Evolutionary conservation across 2,797 vertebrate genomes (phyloP).

Genomic region (Hippocampus kuda): DNA sequence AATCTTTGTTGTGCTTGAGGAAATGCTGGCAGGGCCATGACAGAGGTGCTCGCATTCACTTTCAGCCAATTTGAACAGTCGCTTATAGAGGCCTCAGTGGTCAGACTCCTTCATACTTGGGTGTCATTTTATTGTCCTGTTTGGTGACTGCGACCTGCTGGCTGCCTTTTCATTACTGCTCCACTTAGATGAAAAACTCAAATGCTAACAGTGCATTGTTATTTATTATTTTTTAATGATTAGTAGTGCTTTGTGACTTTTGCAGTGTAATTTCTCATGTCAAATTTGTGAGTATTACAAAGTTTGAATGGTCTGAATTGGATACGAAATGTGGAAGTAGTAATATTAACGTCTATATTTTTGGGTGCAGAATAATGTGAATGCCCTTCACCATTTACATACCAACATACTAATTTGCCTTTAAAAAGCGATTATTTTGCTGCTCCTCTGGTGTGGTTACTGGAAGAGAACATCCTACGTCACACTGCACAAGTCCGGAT

Average conservation of each 20-base stretch:
- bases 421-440: no score
- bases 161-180: neutral
- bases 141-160: neutral
- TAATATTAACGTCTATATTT: no score
- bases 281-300: no score
- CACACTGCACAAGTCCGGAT: neutral
- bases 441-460: neutral
- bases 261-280: no score
- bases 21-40: constrained; percentile 13
- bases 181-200: neutral
- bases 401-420: no score
- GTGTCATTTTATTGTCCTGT: neutral
- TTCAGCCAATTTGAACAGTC: neutral
- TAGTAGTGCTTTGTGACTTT: neutral
- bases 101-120: neutral
- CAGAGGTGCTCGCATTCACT: neutral
- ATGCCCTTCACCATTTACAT: no score
- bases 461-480: neutral
- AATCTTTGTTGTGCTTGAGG: neutral
- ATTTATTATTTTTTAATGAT: no score
- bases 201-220: neutral
- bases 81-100: neutral
- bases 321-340: no score
- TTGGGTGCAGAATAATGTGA: no score
- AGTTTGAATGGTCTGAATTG: no score